Conservation (phyloP, 2,113 vertebrate species). For the Tychaedon coryphoeus region DNA sequence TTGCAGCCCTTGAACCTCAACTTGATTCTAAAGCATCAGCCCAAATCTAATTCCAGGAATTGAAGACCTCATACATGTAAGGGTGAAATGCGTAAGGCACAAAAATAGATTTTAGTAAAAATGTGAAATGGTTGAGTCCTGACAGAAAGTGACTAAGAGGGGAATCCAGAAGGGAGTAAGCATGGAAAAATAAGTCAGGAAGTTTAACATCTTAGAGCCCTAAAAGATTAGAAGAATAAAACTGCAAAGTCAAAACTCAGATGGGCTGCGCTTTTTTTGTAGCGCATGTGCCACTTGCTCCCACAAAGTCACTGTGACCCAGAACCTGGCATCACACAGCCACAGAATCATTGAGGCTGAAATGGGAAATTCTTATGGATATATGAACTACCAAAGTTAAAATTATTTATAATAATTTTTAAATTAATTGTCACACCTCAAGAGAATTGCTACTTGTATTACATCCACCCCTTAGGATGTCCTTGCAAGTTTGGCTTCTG, state of each 20-base stretch:
- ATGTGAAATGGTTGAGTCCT: background rate
- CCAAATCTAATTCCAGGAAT: background rate
- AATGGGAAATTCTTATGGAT: background rate
- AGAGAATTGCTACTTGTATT: background rate
- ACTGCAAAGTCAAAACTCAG: background rate
- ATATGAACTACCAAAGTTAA: background rate
- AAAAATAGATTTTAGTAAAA: background rate
- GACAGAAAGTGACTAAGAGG: background rate
- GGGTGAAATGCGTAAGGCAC: background rate
- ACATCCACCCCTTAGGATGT: background rate
- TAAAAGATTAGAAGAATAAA: background rate
- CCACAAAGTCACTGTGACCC: background rate
- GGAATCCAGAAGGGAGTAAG: background rate
- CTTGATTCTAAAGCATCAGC: background rate
- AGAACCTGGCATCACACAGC: background rate
- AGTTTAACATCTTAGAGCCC: background rate
- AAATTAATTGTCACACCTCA: rapidly evolving
- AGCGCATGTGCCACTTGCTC: background rate
- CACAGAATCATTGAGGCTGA: rapidly evolving
- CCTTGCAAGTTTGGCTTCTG: background rate
- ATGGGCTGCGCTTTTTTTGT: background rate
- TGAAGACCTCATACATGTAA: background rate
- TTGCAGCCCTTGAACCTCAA: background rate
- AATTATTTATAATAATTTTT: background rate
- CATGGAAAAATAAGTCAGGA: background rate